Evolutionary conservation across 2,113 vertebrate species (phyloP), one percentile per base, ranked within the genome.

Genomic region (Nothoprocta perdicaria): DNA sequence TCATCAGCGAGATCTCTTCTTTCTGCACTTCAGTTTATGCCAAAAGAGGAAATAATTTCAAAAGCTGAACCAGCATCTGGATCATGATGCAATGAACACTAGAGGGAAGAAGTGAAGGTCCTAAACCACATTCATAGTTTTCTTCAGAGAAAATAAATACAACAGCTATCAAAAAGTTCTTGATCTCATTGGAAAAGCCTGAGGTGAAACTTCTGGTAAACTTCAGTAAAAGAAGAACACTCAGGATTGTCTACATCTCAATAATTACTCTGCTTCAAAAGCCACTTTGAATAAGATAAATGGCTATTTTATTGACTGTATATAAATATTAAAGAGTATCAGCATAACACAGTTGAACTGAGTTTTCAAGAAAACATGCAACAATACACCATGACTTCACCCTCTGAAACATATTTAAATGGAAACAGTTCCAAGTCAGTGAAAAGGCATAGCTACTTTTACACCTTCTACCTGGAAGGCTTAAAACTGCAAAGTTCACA

Each of bases 1-100:
- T 91, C 76, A 82, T 23, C 73, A 61, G 26, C 0, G 2, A 81
- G 69, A 96, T 94, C 88, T 92, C 60, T 77, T 83, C 79, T 84
- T 88, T 88, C 69, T 78, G 65, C 77, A 40, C 48, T 65, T 75
- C 2, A 3, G n/a, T 33, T 69, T 88, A 43, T 86, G 90, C 88
- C 90, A 95, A 91, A 80, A 75, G 0, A 4, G 69, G 45, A 93
- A 94, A 61, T 12, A 68, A 90, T 88, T 94, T 94, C 92, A 91
- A 88, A 93, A 84, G 76, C 53, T 65, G 77, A 92, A 88, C 89
- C 80, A 71, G 89, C 94, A 94, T 86, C 80, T 96, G 92, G 65
- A 88, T 84, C 48, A 48, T 53, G 90, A 91, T 66, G 86, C 74
- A 95, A 86, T 68, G 58, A 94, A 93, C 52, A 52, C 17, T 15